These are phyloP conservation scores for Acrocephalus arundinaceus DNA, from an alignment of 2,113 vertebrate species.

Conservation along the genomic window DNA sequence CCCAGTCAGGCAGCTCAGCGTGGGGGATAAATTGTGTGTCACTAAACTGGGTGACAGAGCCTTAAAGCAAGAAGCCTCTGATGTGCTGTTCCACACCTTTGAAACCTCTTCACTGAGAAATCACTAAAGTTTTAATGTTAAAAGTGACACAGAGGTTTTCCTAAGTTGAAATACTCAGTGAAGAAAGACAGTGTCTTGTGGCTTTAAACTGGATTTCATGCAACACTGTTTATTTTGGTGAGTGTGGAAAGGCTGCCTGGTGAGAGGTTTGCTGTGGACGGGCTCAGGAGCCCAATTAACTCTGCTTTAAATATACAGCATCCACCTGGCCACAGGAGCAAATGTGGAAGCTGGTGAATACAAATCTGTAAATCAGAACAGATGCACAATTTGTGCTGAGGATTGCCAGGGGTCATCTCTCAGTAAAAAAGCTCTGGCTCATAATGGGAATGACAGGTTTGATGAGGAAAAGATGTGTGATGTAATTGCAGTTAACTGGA, in stretches of 20 bases:
- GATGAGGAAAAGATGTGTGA: not conserved
- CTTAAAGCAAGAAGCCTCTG: not conserved
- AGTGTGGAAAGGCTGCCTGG: not conserved
- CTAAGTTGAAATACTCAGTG: not conserved
- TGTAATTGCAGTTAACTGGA: not conserved
- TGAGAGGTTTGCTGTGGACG: not conserved
- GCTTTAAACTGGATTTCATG: not conserved
- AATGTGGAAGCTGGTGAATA: not conserved
- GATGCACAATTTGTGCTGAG: not conserved
- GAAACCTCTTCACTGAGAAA: not conserved
- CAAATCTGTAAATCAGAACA: not conserved
- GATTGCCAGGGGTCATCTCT: not conserved
- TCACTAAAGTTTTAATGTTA: not conserved
- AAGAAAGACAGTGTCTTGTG: no score
- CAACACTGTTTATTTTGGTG: not conserved
- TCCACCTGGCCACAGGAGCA: not conserved
- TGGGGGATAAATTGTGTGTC: not conserved
- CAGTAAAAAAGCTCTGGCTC: not conserved
- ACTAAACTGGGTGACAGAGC: not conserved
- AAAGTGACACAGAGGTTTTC: not conserved
- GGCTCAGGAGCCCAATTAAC: not conserved
- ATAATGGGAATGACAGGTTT: not conserved
- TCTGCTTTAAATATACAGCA: not conserved
- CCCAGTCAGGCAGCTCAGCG: not conserved
- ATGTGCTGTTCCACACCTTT: not conserved